Percentiles rank a stretch among this genome's conserved stretches.
Conservation (phyloP, 2,113 vertebrate genomes). For the Pterocles gutturalis region DNA sequence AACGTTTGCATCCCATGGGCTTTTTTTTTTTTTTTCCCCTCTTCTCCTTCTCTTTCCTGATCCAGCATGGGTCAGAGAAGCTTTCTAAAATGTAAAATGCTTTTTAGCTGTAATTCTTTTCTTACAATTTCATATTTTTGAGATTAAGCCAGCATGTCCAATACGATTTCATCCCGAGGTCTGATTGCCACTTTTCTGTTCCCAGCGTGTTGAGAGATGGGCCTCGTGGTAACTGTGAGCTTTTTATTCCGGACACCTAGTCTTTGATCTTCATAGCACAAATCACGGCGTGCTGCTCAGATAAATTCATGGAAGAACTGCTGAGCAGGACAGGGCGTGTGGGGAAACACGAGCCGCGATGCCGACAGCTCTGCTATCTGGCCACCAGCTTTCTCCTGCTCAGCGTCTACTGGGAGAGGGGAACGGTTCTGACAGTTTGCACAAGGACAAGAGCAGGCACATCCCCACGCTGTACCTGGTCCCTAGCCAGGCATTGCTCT, state of each 20-base stretch:
- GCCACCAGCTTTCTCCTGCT: neutral
- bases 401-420: neutral
- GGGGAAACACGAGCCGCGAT: rapidly evolving
- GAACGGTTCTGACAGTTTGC: neutral
- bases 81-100: slow-evolving; percentile 57
- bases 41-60: neutral
- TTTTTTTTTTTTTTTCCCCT: neutral
- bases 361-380: neutral
- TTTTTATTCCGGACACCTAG: slow-evolving; percentile 18
- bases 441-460: neutral
- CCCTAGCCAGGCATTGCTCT: neutral
- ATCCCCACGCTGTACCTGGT: no score
- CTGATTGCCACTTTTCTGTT: slow-evolving; percentile 65
- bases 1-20: neutral
- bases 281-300: neutral
- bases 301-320: neutral
- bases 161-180: slow-evolving; percentile 55
- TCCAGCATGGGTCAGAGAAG: slow-evolving; percentile 21
- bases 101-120: slow-evolving; percentile 64
- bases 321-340: neutral
- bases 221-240: slow-evolving; percentile 9
- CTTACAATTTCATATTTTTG: slow-evolving; percentile 57
- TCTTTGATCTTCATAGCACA: slow-evolving; percentile 37
- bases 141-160: slow-evolving; percentile 63
- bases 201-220: slow-evolving; percentile 9